Conservation (phyloP, 2,888 invertebrate genomes). For the Dexiosoma caninum region DNA sequence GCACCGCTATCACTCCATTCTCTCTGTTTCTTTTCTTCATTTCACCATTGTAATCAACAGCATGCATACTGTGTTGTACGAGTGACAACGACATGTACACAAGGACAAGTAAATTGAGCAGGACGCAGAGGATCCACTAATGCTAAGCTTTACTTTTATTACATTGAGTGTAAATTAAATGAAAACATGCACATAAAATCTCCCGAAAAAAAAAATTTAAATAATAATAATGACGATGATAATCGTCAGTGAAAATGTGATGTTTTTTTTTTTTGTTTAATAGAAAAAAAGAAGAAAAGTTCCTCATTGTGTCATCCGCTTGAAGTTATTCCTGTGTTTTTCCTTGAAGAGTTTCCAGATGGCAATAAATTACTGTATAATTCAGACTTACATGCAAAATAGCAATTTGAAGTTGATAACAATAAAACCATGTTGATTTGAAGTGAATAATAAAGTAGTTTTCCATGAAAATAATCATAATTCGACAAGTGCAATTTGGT, state of each 20-base stretch:
- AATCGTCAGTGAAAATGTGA: constrained; percentile 47
- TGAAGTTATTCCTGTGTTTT: background rate
- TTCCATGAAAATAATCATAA: too few relatives aligned
- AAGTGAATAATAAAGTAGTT: too few relatives aligned
- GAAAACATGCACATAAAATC: constrained; percentile 59
- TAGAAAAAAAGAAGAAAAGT: background rate
- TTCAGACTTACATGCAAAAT: too few relatives aligned
- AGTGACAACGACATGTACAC: constrained; percentile 6
- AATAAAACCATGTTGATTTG: too few relatives aligned
- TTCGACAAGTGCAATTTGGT: too few relatives aligned
- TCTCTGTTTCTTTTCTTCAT: background rate
- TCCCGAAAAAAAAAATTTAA: constrained; percentile 29
- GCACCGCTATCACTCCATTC: background rate
- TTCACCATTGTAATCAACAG: constrained; percentile 3
- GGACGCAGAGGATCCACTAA: constrained; percentile 28
- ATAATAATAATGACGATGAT: constrained; percentile 45
- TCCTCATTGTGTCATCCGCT: background rate
- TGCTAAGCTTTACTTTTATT: constrained; percentile 51
- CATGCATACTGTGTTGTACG: background rate
- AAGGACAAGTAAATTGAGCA: background rate
- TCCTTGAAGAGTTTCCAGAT: background rate
- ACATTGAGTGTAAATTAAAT: constrained; percentile 61
- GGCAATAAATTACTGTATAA: background rate
- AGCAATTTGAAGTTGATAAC: too few relatives aligned
- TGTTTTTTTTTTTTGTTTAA: background rate